These are phyloP conservation scores for Drosophila fungiperda DNA, from an alignment of 2,888 invertebrate species.

Conservation along the genomic window DNA sequence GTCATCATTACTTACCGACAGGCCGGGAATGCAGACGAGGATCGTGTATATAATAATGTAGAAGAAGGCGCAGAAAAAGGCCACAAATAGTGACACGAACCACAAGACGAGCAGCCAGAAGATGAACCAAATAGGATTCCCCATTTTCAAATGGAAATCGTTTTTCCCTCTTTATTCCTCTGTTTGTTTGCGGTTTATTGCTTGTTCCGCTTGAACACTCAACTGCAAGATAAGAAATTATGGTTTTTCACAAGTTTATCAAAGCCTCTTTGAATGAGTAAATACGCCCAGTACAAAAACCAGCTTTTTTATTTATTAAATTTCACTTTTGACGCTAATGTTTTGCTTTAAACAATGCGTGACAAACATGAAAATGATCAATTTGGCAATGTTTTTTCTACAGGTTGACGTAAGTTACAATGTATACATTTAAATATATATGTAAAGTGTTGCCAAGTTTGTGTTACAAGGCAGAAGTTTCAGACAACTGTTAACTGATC, in stretches of 20 bases:
- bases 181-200: constrained; percentile 2
- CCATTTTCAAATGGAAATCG: constrained; percentile 84
- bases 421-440: constrained; percentile 23
- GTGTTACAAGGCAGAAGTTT: not conserved
- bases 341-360: constrained; percentile 50
- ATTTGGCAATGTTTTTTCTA: constrained; percentile 44
- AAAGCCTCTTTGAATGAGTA: not conserved
- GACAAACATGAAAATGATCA: constrained; percentile 52
- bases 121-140: constrained; percentile 88
- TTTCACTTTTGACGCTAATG: constrained; percentile 53
- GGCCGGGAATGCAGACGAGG: constrained; percentile 89
- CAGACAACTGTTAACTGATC: not conserved
- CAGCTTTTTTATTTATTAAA: not conserved
- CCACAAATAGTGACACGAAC: constrained; percentile 89
- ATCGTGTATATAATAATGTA: constrained; percentile 90
- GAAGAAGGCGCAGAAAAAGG: constrained; percentile 88
- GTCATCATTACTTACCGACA: constrained; percentile 87
- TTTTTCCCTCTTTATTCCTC: not conserved
- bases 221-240: constrained; percentile 58
- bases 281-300: not conserved
- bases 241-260: constrained; percentile 21
- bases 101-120: constrained; percentile 90
- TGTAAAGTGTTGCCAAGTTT: constrained; percentile 6
- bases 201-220: constrained; percentile 22
- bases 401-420: constrained; percentile 39